phyloP scores from a whole-genome alignment of 2,888 invertebrate species.

The Crematogaster levior region DNA sequence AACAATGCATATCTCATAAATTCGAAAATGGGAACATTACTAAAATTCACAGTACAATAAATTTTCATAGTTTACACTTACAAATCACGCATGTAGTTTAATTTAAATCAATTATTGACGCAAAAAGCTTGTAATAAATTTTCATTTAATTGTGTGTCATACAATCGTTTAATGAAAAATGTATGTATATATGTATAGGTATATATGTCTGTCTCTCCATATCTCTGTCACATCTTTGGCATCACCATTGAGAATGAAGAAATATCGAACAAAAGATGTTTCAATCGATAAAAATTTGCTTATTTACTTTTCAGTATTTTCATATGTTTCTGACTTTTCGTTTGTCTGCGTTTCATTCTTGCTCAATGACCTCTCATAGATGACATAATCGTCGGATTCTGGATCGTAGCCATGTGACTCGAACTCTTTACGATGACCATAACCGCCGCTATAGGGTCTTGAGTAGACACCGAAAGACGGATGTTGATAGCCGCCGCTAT shows the following conservation, averaged over 20 bases:
- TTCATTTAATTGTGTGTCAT: background rate
- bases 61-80: background rate
- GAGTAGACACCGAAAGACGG: conserved; percentile 54
- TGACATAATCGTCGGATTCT: conserved; percentile 58
- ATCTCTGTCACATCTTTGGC: conserved; percentile 60
- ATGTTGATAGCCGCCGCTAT: conserved; percentile 54
- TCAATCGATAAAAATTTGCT: background rate
- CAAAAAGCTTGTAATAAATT: background rate
- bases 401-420: conserved; percentile 32
- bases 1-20: background rate
- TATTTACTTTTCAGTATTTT: conserved; percentile 21
- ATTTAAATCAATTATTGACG: background rate
- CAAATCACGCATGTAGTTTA: background rate
- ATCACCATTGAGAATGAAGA: conserved; percentile 9
- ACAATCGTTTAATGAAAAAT: background rate
- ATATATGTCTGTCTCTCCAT: background rate
- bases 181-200: background rate
- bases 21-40: background rate
- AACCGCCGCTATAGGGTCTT: conserved; percentile 16
- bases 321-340: conserved; percentile 1
- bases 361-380: conserved; percentile 65
- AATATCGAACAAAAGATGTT: background rate
- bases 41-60: background rate
- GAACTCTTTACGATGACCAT: conserved; percentile 44
- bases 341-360: conserved; percentile 61